Evolutionary conservation across 2,888 invertebrate species (phyloP).

Genomic region (Arenicola marina): DNA sequence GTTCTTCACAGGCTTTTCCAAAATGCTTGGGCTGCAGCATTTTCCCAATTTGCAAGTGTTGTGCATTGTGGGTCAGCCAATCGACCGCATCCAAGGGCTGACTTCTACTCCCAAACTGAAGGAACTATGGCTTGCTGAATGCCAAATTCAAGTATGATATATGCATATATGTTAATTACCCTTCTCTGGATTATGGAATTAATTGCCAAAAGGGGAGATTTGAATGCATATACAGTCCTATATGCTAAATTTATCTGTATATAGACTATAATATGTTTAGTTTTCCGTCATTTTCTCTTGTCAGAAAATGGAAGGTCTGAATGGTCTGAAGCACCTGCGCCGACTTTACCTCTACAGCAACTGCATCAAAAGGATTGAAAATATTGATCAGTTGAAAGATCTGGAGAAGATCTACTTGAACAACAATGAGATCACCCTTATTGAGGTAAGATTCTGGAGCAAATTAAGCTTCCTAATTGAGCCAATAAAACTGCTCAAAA

Average conservation of each 20-base stretch:
- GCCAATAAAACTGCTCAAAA: too few species aligned
- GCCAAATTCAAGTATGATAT: slow-evolving; percentile 31
- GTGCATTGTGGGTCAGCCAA: slow-evolving; percentile 34
- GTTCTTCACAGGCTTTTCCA: slow-evolving; percentile 59
- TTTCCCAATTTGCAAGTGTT: slow-evolving; percentile 53
- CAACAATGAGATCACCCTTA: slow-evolving; percentile 51
- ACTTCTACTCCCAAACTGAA: slow-evolving; percentile 29
- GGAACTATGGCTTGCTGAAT: slow-evolving; percentile 43
- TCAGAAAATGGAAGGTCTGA: slow-evolving; percentile 35
- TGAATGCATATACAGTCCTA: not conserved
- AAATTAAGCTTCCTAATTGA: too few species aligned
- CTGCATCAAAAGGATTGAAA: slow-evolving; percentile 52
- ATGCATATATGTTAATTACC: not conserved
- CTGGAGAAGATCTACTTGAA: slow-evolving; percentile 56
- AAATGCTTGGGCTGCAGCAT: slow-evolving; percentile 48
- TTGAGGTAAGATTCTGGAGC: slow-evolving; percentile 55
- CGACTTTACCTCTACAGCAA: slow-evolving; percentile 58
- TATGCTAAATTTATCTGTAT: too few species aligned
- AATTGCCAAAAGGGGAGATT: not conserved
- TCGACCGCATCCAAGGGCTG: slow-evolving; percentile 33
- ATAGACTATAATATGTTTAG: too few species aligned
- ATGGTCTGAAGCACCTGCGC: slow-evolving; percentile 40
- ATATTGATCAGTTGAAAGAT: slow-evolving; percentile 46
- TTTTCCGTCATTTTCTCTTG: not conserved
- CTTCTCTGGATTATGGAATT: too few species aligned